Percentiles rank a stretch among this genome's conserved stretches.
These are phyloP conservation scores for Chrysolina haemoptera DNA, from an alignment of 2,888 invertebrate species.

Conservation along the genomic window DNA sequence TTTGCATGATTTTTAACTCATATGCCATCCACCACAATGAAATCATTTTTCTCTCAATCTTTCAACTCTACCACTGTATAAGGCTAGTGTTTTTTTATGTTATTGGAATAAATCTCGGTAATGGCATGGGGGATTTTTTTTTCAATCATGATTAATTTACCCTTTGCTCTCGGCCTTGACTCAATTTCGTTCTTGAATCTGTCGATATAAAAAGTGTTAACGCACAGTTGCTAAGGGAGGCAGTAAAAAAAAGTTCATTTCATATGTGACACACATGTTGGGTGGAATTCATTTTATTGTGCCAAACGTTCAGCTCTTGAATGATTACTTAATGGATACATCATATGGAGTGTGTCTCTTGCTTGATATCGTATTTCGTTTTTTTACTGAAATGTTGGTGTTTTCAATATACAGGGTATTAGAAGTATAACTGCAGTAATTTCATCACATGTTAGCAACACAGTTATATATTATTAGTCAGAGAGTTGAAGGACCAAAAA, in stretches of 20 bases:
- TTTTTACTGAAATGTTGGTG: too few relatives aligned
- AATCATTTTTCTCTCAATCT: not conserved
- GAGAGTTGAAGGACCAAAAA: too few relatives aligned
- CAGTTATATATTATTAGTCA: too few relatives aligned
- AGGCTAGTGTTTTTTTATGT: conserved; percentile 11
- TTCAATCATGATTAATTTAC: conserved; percentile 39
- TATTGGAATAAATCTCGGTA: conserved; percentile 28
- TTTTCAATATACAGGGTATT: too few relatives aligned
- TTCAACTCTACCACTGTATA: conserved; percentile 11
- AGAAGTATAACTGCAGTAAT: too few relatives aligned
- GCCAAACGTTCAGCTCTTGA: conserved; percentile 25
- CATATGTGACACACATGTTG: conserved; percentile 43
- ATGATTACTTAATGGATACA: conserved; percentile 7
- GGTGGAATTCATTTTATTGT: conserved; percentile 28
- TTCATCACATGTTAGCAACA: too few relatives aligned
- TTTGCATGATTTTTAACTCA: too few relatives aligned
- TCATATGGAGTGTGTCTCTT: conserved; percentile 9
- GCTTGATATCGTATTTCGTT: not conserved
- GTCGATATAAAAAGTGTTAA: conserved; percentile 46
- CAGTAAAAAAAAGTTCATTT: conserved; percentile 34
- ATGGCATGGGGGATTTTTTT: conserved; percentile 34
- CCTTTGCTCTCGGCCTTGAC: conserved; percentile 48
- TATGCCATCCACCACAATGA: not conserved
- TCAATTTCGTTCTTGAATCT: conserved; percentile 46
- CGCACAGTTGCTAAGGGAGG: conserved; percentile 43